A percentile compares a stretch with the other conserved stretches of the same genome.
phyloP scores from a whole-genome alignment of 2,888 invertebrate genomes.

The Rhaphigaster nebulosa region DNA sequence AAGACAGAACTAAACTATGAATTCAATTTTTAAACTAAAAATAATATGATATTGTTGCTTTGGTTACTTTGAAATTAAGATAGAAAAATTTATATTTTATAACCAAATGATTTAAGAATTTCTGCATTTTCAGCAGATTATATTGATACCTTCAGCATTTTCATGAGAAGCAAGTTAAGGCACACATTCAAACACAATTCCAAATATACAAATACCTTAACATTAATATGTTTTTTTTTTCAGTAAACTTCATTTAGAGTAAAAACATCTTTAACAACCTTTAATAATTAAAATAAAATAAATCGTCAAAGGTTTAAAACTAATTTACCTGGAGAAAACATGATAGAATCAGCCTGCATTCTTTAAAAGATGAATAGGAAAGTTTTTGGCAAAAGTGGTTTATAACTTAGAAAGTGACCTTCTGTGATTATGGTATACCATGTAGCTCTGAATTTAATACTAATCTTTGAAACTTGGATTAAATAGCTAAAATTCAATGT shows the following conservation, averaged over 20 bases:
- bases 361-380: slow-evolving; percentile 25
- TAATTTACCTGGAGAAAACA: not conserved
- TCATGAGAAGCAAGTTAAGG: not conserved
- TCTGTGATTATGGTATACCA: slow-evolving; percentile 49
- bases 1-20: no score
- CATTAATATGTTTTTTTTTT: not conserved
- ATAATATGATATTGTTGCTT: no score
- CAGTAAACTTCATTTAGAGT: not conserved
- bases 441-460: not conserved
- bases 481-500: not conserved
- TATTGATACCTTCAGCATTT: not conserved
- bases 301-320: not conserved
- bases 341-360: not conserved
- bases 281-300: not conserved
- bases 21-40: no score
- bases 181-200: not conserved
- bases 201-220: not conserved
- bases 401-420: slow-evolving; percentile 63
- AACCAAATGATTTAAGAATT: no score
- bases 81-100: no score
- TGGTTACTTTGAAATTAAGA: no score
- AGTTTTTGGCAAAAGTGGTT: slow-evolving; percentile 58
- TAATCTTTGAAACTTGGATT: not conserved
- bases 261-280: not conserved
- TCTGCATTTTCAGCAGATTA: not conserved